phyloP scores from a whole-genome alignment of 2,113 vertebrate species.

The Caranx melampygus region DNA sequence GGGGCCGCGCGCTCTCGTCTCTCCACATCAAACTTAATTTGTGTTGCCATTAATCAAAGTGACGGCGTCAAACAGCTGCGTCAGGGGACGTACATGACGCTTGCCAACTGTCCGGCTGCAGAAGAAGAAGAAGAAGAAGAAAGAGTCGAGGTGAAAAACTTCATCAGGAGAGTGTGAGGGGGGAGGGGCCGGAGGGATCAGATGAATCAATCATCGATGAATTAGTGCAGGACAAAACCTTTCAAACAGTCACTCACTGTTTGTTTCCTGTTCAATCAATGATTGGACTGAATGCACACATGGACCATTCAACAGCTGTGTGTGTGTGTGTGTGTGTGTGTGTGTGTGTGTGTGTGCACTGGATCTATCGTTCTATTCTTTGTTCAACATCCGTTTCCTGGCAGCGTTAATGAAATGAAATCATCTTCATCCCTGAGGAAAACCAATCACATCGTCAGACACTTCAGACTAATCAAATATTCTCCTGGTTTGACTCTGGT shows the following conservation, averaged over 20 bases:
- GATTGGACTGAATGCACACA: too few relatives aligned
- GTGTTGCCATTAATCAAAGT: constrained; percentile 19
- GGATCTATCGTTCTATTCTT: not conserved
- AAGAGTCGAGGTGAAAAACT: not conserved
- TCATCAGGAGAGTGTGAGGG: not conserved
- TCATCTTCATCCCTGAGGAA: not conserved
- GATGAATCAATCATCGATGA: too few relatives aligned
- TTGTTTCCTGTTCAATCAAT: too few relatives aligned
- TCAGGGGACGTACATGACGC: not conserved
- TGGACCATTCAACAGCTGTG: too few relatives aligned
- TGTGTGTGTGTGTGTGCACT: too few relatives aligned
- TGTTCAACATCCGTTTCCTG: not conserved
- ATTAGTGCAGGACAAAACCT: too few relatives aligned
- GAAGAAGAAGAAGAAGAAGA: not conserved
- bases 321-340: too few relatives aligned
- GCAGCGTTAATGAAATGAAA: not conserved
- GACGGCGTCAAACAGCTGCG: not conserved
- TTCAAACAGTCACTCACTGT: too few relatives aligned
- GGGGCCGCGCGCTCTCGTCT: not conserved
- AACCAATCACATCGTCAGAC: not conserved
- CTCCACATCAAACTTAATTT: not conserved
- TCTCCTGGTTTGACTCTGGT: not conserved
- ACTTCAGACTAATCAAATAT: not conserved
- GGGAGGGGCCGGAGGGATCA: too few relatives aligned
- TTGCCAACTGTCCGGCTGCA: not conserved